Percentiles rank a stretch among this genome's conserved stretches.
These are phyloP conservation scores for Amorpha juglandis DNA, from an alignment of 2,888 invertebrate genomes.

Conservation along the genomic window DNA sequence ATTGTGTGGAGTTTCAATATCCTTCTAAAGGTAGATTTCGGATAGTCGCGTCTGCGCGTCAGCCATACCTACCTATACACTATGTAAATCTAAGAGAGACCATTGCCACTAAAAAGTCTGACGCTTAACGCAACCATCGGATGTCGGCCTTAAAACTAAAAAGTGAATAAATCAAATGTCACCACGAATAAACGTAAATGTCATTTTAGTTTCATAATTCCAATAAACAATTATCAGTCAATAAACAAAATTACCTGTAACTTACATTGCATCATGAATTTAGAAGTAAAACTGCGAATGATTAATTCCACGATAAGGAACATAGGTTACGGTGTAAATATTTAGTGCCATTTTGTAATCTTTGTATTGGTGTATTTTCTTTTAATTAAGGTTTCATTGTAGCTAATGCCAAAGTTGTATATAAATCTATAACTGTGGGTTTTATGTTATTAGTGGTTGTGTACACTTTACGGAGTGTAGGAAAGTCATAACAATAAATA, in stretches of 20 bases:
- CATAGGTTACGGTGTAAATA: constrained; percentile 61
- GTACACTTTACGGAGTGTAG: constrained; percentile 41
- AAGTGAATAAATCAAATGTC: no score
- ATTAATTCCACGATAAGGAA: constrained; percentile 23
- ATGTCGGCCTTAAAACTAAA: no score
- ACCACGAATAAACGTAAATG: no score
- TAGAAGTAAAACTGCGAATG: constrained; percentile 16
- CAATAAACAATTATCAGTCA: not conserved
- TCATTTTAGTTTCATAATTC: no score
- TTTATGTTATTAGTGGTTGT: constrained; percentile 56
- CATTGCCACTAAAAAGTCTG: no score
- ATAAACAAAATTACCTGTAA: not conserved
- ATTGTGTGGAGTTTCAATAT: not conserved
- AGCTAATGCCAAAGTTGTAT: constrained; percentile 82
- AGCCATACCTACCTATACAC: no score
- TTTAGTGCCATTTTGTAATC: constrained; percentile 69
- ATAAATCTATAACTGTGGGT: constrained; percentile 42
- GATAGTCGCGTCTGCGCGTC: no score
- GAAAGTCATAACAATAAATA: not conserved
- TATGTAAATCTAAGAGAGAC: no score
- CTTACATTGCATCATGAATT: not conserved
- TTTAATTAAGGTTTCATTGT: constrained; percentile 48
- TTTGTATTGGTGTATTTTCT: constrained; percentile 37
- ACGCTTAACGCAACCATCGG: no score
- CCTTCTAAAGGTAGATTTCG: not conserved